phyloP scores from a whole-genome alignment of 2,113 vertebrate species.

The Otocyon megalotis region DNA sequence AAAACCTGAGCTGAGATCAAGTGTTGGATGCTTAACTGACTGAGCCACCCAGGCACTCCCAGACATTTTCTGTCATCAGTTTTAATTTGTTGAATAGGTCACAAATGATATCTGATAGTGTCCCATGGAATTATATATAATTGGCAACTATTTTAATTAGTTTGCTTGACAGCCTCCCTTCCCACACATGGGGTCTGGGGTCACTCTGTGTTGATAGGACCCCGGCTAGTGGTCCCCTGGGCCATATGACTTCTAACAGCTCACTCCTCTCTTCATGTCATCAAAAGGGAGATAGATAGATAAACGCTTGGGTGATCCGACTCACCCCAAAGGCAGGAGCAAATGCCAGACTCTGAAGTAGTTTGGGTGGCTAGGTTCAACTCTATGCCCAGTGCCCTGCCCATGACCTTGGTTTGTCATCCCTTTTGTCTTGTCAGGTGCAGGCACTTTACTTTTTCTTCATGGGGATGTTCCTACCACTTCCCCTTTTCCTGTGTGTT shows the following conservation, averaged over 20 bases:
- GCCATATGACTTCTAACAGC: background rate
- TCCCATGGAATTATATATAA: background rate
- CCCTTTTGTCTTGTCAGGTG: background rate
- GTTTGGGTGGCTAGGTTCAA: background rate
- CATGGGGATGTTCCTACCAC: background rate
- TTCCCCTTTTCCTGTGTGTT: background rate
- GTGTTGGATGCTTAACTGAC: background rate
- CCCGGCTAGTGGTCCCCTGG: background rate
- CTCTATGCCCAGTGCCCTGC: no score
- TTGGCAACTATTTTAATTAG: background rate
- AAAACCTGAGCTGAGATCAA: background rate
- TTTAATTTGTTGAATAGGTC: background rate
- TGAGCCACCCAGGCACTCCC: background rate
- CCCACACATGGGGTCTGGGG: background rate
- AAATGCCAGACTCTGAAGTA: background rate
- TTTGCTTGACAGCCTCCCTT: background rate
- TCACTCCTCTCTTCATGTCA: background rate
- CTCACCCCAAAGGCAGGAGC: background rate
- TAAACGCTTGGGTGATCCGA: background rate
- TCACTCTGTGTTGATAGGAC: background rate
- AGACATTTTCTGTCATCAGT: background rate
- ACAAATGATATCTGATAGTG: background rate
- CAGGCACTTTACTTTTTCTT: background rate
- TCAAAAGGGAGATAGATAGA: background rate
- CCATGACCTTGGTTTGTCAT: background rate